Evolutionary conservation across 2,888 invertebrate species (phyloP).

Genomic region (Parnassius glacialis): DNA sequence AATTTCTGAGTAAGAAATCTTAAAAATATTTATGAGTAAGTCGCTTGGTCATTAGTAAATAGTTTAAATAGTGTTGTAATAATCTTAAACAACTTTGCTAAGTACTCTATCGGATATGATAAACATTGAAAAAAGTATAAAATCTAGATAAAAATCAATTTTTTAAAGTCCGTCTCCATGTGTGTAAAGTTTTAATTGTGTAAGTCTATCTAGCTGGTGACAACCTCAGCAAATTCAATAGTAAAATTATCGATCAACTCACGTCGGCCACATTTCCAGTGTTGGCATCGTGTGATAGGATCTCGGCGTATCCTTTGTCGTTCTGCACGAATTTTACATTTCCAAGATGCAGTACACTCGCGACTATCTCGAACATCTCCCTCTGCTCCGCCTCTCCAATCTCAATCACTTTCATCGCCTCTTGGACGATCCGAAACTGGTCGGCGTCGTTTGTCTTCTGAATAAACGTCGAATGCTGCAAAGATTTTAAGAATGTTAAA

Average conservation of each 20-base stretch:
- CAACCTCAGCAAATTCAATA: background rate
- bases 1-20: no score
- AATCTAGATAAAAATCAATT: no score
- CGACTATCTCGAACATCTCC: slow-evolving; percentile 90
- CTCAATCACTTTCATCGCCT: slow-evolving; percentile 89
- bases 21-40: no score
- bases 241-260: slow-evolving; percentile 36
- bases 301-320: slow-evolving; percentile 85
- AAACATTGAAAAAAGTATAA: no score
- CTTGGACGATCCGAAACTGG: slow-evolving; percentile 85
- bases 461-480: slow-evolving; percentile 49
- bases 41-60: no score
- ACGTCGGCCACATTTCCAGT: slow-evolving; percentile 84
- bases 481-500: background rate
- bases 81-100: no score
- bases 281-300: slow-evolving; percentile 82
- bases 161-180: no score
- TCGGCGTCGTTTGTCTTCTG: slow-evolving; percentile 80
- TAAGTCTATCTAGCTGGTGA: background rate
- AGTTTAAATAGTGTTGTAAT: no score
- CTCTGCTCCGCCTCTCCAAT: slow-evolving; percentile 86
- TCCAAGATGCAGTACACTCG: slow-evolving; percentile 91
- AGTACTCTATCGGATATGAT: no score
- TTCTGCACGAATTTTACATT: slow-evolving; percentile 89
- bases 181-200: no score